These are phyloP conservation scores for Candoia aspera DNA, from an alignment of 2,113 vertebrate genomes.

Conservation along the genomic window DNA sequence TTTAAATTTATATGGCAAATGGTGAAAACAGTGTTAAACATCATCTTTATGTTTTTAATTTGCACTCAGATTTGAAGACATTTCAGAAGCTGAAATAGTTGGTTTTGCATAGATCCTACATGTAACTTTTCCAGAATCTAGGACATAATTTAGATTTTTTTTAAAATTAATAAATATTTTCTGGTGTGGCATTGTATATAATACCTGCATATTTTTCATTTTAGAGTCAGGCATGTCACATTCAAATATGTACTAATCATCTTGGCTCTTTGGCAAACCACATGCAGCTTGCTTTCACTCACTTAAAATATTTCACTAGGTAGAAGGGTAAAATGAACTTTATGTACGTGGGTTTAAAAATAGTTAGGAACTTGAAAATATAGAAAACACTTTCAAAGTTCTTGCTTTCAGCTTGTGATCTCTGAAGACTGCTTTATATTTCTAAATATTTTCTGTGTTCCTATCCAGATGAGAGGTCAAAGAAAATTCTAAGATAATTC, in stretches of 20 bases:
- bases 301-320: background rate
- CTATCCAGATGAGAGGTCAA: conserved; percentile 34
- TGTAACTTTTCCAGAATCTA: background rate
- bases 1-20: conserved; percentile 19
- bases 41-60: conserved; percentile 23
- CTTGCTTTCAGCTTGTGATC: background rate
- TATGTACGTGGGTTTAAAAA: background rate
- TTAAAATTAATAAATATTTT: background rate
- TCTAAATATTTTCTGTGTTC: background rate
- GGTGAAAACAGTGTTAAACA: background rate
- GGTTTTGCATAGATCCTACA: background rate
- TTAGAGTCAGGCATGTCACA: background rate
- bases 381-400: background rate
- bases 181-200: background rate
- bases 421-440: background rate
- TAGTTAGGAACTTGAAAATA: background rate
- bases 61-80: conserved; percentile 6
- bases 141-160: background rate
- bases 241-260: background rate
- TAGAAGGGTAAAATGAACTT: background rate
- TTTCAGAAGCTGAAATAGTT: background rate
- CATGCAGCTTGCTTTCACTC: background rate
- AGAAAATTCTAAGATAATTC: conserved; percentile 34
- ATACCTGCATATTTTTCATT: background rate
- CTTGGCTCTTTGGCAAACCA: background rate